These are phyloP conservation scores for Labeo rohita DNA, from an alignment of 2,113 vertebrate genomes.

Conservation along the genomic window DNA sequence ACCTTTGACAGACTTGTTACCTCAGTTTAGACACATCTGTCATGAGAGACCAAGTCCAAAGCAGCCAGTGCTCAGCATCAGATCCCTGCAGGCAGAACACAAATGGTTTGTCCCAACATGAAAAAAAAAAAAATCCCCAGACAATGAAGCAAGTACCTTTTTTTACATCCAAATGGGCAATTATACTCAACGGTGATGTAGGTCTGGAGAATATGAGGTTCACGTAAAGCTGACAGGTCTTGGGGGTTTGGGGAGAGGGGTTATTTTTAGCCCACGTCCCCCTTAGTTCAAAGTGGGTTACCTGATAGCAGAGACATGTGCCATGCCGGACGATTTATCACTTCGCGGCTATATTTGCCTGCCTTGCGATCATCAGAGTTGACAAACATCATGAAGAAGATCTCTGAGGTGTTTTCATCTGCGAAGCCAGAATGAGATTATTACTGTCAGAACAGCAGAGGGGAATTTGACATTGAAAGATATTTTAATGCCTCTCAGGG, in stretches of 20 bases:
- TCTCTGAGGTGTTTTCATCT: conserved; percentile 12
- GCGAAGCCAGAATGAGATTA: conserved; percentile 34
- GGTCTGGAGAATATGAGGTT: conserved; percentile 63
- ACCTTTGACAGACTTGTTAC: neutral
- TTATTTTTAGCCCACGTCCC: conserved; percentile 75
- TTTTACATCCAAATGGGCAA: conserved; percentile 62
- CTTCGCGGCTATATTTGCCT: conserved; percentile 69
- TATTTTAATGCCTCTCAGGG: conserved; percentile 31
- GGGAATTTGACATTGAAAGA: conserved; percentile 34
- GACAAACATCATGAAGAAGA: conserved; percentile 33
- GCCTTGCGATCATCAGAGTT: conserved; percentile 60
- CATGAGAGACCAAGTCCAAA: neutral
- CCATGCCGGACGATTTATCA: conserved; percentile 66
- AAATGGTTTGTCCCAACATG: conserved; percentile 44
- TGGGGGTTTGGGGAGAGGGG: conserved; percentile 60
- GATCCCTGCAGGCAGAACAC: neutral
- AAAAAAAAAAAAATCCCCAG: conserved; percentile 54
- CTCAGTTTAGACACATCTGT: neutral
- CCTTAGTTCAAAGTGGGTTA: conserved; percentile 76
- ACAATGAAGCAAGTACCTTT: conserved; percentile 70
- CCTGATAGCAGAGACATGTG: conserved; percentile 76
- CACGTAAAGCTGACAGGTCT: conserved; percentile 62
- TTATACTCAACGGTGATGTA: conserved; percentile 66
- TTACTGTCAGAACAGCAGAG: neutral
- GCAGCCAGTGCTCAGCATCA: neutral